Evolutionary conservation across 2,113 vertebrate species (phyloP).

Genomic region (Erythrolamprus reginae): DNA sequence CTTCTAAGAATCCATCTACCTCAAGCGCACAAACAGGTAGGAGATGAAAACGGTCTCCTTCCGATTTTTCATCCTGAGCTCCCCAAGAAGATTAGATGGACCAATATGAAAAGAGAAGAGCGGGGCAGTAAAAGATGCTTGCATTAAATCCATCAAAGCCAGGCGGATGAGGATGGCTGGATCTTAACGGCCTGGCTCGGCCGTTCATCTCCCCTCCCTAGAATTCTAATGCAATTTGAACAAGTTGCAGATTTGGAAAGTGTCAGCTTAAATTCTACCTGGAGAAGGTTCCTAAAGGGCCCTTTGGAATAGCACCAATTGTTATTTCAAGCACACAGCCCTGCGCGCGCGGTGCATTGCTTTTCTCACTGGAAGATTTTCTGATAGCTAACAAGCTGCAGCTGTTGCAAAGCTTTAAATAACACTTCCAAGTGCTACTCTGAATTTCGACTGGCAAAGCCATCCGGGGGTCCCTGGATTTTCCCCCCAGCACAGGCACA

Average conservation of each 20-base stretch:
- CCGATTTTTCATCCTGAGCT: not conserved
- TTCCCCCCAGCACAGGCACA: conserved; percentile 3
- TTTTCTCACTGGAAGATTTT: conserved; percentile 14
- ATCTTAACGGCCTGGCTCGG: not conserved
- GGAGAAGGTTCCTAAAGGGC: not conserved
- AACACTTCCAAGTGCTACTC: conserved; percentile 14
- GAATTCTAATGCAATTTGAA: not conserved
- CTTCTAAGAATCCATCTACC: not conserved
- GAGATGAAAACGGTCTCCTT: not conserved
- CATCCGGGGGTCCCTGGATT: conserved; percentile 7
- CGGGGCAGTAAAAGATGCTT: not conserved
- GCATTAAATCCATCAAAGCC: not conserved
- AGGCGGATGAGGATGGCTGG: not conserved
- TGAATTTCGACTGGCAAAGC: conserved; percentile 12
- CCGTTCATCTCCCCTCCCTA: not conserved
- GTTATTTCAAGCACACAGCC: conserved; percentile 11
- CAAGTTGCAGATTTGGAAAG: not conserved
- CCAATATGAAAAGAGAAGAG: not conserved
- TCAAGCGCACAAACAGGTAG: not conserved
- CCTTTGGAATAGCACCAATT: conserved; percentile 6
- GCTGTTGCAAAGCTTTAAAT: conserved; percentile 30
- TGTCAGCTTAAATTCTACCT: not conserved
- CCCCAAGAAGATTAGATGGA: not conserved
- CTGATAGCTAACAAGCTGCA: conserved; percentile 22
- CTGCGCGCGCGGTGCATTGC: not conserved